Conservation (phyloP, 1,140 invertebrate species). For the Akabosia matsudoensis region DNA sequence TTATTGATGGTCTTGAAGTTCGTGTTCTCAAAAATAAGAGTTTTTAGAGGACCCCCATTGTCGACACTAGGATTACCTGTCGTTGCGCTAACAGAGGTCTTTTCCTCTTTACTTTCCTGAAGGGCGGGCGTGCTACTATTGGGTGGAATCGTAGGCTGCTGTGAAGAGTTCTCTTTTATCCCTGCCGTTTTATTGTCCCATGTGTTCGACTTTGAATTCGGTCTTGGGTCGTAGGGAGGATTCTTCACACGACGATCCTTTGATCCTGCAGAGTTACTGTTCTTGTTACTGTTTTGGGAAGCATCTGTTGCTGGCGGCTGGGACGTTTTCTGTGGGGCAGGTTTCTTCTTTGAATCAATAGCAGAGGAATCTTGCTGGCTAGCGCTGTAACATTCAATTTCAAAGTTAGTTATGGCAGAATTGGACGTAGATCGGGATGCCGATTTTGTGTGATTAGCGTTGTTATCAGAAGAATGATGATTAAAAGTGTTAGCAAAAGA, state of each 20-base stretch:
- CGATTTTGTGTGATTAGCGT: too few relatives aligned
- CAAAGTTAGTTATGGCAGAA: constrained; percentile 13
- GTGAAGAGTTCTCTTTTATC: background rate
- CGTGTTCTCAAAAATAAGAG: constrained; percentile 44
- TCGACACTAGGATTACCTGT: background rate
- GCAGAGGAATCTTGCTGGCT: background rate
- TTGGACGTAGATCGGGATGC: too few relatives aligned
- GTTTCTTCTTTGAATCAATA: background rate
- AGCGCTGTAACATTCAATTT: constrained; percentile 17
- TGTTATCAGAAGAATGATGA: background rate
- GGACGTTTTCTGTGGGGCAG: background rate
- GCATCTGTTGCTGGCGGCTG: background rate
- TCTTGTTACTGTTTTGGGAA: background rate
- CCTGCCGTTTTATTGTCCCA: background rate
- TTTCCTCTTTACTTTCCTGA: background rate
- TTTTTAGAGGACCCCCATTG: constrained; percentile 21
- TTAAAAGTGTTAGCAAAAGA: constrained; percentile 21
- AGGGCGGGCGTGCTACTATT: background rate
- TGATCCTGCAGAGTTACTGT: background rate
- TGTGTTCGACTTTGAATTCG: background rate
- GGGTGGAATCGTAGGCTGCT: background rate
- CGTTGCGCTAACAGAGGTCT: background rate
- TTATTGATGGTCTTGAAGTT: constrained; percentile 35
- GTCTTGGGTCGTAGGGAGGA: constrained; percentile 38
- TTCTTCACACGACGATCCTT: constrained; percentile 32